Conservation (phyloP, 2,888 invertebrate species). For the Mesorhabditis spiculigera region DNA sequence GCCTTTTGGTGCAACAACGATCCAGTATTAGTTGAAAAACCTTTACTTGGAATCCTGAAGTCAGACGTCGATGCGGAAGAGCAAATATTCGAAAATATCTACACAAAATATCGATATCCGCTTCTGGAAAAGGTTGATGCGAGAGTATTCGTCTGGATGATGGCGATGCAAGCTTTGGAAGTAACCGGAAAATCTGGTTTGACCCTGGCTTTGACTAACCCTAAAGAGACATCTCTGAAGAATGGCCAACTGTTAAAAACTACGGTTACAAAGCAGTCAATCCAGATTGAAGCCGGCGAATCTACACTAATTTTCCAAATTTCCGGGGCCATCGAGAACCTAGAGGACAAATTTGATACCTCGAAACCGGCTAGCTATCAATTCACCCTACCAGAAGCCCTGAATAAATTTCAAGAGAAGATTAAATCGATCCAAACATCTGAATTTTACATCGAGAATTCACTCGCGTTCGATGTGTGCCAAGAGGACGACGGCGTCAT, state of each 20-base stretch:
- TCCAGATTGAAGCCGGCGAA: neutral
- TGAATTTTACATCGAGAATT: neutral
- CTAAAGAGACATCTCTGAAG: neutral
- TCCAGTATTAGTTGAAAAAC: neutral
- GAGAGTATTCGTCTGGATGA: neutral
- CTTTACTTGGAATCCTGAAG: neutral
- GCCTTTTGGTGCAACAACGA: neutral
- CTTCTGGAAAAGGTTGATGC: neutral
- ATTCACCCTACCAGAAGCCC: no score
- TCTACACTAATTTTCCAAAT: neutral
- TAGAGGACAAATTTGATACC: no score
- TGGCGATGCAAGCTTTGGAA: neutral
- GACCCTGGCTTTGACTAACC: neutral
- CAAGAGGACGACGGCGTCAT: neutral
- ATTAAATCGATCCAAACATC: neutral
- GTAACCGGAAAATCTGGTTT: neutral
- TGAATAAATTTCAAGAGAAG: no score
- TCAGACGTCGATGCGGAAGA: no score
- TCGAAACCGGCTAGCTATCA: no score
- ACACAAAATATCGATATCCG: neutral
- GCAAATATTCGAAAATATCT: neutral
- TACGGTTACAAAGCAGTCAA: neutral
- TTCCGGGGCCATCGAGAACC: neutral
- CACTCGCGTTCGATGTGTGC: neutral
- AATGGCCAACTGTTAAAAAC: neutral